Base-by-base conservation (phyloP, 53 echinoderm and acorn worm genomes). In the Hippasteria phrygiana region DNA sequence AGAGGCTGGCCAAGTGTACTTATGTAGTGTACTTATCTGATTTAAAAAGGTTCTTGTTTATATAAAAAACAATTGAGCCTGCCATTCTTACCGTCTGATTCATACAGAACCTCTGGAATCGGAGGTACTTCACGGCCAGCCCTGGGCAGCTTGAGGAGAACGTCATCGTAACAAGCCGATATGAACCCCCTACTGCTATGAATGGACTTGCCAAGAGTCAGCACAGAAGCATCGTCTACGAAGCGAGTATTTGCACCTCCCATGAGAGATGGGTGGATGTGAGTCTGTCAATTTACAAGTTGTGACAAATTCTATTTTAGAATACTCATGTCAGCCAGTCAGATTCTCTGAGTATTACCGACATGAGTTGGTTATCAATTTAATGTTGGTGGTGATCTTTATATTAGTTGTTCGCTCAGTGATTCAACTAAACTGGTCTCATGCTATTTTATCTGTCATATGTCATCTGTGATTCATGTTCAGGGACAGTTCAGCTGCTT, bases 101-200 rank as follows among this genome's bases (percentile, higher is more conserved):
- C 93, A 43, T 84, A 93, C 33, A 90, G 51, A 27, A 87, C 87
- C n/a, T 55, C 76, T 13, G 88, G 70, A 38, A n/a, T n/a, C n/a
- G 74, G 12, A 6, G 94, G 94, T 5, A 96, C 45, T 0, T 55
- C 55, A n/a, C 79, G 82, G 4, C 40, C 78, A 17, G 43, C 87
- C 17, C 39, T 69, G 0, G 99, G 95, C 62, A 89, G 24, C 28
- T 90, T 28, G 0, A 98, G 43, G 42, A 80, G 80, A 20, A 98
- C 89, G 33, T 98, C 95, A 78, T 98, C 99, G 28, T 85, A 96
- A 42, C 88, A 82, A 4, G 91, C 99, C 42, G 90, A 40, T 17
- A 91, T 4, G 9, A 81, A 89, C 2, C 91, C 88, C 0, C 39
- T 20, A 13, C 69, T 22, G 20, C 36, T 29, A 18, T 66, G 85